Conservation (phyloP, 1,140 invertebrate species). For the Scaptomyza montana region DNA sequence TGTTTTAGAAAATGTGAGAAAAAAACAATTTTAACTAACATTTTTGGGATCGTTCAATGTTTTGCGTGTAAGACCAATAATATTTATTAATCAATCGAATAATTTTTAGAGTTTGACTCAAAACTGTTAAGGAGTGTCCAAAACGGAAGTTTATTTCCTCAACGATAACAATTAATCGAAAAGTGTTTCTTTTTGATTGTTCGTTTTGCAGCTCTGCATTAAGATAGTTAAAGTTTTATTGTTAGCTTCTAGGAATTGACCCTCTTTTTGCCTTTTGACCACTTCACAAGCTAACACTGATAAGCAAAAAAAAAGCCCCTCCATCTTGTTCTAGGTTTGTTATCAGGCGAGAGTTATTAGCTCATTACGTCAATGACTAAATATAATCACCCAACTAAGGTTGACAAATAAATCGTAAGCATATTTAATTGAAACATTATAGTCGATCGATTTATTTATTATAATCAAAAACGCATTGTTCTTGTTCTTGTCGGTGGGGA, state of each 20-base stretch:
- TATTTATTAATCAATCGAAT: too few species aligned
- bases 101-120: too few species aligned
- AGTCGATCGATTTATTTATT: constrained; percentile 67
- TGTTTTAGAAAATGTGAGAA: too few species aligned
- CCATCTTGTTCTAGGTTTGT: not conserved
- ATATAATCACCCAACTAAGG: constrained; percentile 72
- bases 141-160: constrained; percentile 34
- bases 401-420: constrained; percentile 37
- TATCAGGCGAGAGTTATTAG: constrained; percentile 49
- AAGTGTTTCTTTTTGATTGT: not conserved
- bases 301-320: not conserved
- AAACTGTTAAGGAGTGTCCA: not conserved
- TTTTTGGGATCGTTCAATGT: too few species aligned
- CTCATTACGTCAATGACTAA: constrained; percentile 67
- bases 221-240: too few species aligned
- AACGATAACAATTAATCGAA: constrained; percentile 11
- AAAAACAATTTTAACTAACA: too few species aligned
- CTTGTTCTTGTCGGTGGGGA: constrained; percentile 25
- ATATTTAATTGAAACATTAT: constrained; percentile 76
- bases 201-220: not conserved
- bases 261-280: constrained; percentile 39
- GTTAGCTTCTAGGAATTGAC: constrained; percentile 25
- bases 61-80: too few species aligned
- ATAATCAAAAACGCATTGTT: constrained; percentile 43
- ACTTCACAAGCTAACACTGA: constrained; percentile 3